Conservation (phyloP, 2,113 vertebrate genomes). For the Pycnonotus jocosus region DNA sequence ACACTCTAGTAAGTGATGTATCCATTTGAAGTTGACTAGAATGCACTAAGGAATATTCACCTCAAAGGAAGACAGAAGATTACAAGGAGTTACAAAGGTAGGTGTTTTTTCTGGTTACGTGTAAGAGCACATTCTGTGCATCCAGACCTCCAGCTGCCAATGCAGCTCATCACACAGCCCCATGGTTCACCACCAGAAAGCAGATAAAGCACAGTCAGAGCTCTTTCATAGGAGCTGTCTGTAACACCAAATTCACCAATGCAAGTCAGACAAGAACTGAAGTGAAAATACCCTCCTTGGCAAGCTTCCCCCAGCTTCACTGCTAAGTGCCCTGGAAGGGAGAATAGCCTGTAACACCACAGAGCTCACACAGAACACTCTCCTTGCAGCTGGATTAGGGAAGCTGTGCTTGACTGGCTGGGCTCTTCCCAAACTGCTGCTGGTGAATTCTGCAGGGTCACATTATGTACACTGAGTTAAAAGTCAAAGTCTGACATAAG, state of each 20-base stretch:
- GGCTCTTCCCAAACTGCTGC: neutral
- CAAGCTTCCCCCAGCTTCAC: neutral
- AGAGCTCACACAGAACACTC: neutral
- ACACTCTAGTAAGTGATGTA: neutral
- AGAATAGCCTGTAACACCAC: neutral
- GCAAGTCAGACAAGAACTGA: neutral
- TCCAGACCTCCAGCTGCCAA: neutral
- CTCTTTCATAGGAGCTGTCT: neutral
- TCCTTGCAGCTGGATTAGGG: neutral
- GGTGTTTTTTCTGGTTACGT: neutral
- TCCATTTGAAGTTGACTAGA: neutral
- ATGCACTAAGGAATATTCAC: neutral
- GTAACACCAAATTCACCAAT: neutral
- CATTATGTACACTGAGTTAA: rapidly evolving
- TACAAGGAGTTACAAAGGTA: neutral
- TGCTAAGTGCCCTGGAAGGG: neutral
- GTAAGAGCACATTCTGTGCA: neutral
- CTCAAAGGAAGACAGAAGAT: neutral
- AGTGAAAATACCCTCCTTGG: neutral
- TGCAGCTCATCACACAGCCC: neutral
- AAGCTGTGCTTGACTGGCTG: neutral
- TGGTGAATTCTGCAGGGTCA: neutral
- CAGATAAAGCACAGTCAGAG: neutral
- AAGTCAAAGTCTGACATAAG: neutral
- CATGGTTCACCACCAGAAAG: neutral